A percentile compares a stretch with the other conserved stretches of the same genome.
These are phyloP conservation scores for Pituophis catenifer DNA, from an alignment of 2,113 vertebrate species.

Conservation along the genomic window DNA sequence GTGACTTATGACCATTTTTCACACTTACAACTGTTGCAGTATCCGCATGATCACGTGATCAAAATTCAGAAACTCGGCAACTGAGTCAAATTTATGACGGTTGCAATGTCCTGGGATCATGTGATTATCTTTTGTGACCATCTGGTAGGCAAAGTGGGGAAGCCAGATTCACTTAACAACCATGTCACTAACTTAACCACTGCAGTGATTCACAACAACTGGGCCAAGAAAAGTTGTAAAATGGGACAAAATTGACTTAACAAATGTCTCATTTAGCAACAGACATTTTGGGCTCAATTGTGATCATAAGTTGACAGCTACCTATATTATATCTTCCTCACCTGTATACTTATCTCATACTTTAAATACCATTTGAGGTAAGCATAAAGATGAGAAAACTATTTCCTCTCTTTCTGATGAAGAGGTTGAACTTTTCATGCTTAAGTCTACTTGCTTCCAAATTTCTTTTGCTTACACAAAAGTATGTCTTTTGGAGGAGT, in stretches of 20 bases:
- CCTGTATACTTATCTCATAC: not conserved
- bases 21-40: too few species aligned
- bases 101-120: not conserved
- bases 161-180: not conserved
- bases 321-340: not conserved
- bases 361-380: not conserved
- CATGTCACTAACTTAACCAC: not conserved
- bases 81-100: not conserved
- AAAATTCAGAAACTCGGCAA: too few species aligned
- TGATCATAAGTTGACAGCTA: not conserved
- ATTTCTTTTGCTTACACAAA: slow-evolving; percentile 21
- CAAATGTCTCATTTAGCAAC: not conserved
- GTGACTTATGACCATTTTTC: too few species aligned
- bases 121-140: not conserved
- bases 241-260: not conserved
- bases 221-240: not conserved
- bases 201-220: not conserved
- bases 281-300: not conserved
- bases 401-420: not conserved
- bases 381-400: not conserved
- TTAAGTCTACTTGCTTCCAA: not conserved
- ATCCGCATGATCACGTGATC: too few species aligned
- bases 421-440: not conserved
- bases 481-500: not conserved
- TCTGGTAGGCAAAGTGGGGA: not conserved